phyloP scores from a whole-genome alignment of 2,888 invertebrate genomes.

The Scaptomyza tumidula region DNA sequence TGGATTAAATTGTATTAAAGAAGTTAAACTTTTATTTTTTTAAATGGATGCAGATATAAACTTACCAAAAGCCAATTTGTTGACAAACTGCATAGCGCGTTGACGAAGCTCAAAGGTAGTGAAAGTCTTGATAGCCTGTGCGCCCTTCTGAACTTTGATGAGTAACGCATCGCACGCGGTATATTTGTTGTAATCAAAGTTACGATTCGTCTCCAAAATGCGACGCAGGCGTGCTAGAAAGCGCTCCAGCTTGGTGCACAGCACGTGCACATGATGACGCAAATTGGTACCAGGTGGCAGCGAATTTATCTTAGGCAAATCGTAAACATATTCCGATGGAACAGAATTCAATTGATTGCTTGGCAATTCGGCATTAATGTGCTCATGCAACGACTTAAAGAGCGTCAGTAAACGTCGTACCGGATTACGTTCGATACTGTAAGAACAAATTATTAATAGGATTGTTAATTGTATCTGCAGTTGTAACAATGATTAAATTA shows the following conservation, averaged over 20 bases:
- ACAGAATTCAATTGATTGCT: constrained; percentile 43
- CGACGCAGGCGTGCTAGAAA: constrained; percentile 63
- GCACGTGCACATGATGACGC: constrained; percentile 75
- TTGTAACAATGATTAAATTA: neutral
- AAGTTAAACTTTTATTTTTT: neutral
- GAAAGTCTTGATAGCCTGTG: constrained; percentile 40
- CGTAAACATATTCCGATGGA: constrained; percentile 61
- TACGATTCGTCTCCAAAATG: constrained; percentile 60
- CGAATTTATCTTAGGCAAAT: constrained; percentile 25
- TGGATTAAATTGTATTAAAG: constrained; percentile 17
- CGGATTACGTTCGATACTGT: constrained; percentile 53
- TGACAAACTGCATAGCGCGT: constrained; percentile 56
- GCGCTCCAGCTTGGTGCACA: constrained; percentile 61
- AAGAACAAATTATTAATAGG: neutral
- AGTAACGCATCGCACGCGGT: constrained; percentile 66
- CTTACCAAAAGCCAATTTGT: constrained; percentile 50
- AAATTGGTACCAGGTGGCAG: constrained; percentile 68
- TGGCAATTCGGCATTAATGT: constrained; percentile 60
- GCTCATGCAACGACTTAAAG: constrained; percentile 67
- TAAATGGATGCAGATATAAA: neutral
- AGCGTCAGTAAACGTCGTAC: constrained; percentile 61
- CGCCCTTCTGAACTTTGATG: constrained; percentile 14
- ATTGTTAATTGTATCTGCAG: neutral
- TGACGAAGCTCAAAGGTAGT: constrained; percentile 68
- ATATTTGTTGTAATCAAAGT: constrained; percentile 62